Evolutionary conservation across 1,140 invertebrate species (phyloP), one percentile per base, ranked within the genome.

Genomic region (Magallana angulata): DNA sequence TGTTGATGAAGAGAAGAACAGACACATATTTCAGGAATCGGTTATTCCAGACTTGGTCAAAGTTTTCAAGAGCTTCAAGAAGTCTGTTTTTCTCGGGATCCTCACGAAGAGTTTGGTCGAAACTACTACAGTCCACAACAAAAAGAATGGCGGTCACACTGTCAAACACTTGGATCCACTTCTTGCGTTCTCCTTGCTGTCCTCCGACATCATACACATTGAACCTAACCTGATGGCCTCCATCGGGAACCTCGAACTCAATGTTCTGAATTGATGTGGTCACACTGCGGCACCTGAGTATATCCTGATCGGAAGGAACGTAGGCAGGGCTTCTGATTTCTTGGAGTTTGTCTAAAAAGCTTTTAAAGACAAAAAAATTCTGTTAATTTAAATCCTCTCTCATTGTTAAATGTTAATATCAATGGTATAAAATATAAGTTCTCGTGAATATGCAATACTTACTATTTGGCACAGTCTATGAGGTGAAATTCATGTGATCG

Each of bases 381-480:
- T 48, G 36, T 12, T 62, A 62, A 12, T 16, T 14, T 12, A 62
- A 62, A 62, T 62, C 5, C 12, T 12, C 2, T 24, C 8, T 16
- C 24, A 24, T 80, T 9, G 11, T 16, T 62, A 16, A 62, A 62
- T 6, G n/a, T 12, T 16, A 12, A 62, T n/a, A 16, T 62, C 5
- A 6, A 62, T 12, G 60, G n/a, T 12, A n/a, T 62, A n/a, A 62
- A 62, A 62, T 62, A 62, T 62, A 62, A 62, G 14, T 11, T 62
- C 14, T 16, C 12, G 5, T 18, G 30, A 30, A 7, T 62, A 16
- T 7, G 57, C 36, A 14, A 14, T 90, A 97, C 97, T 97, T 96
- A 99, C 98, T 99, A 99, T 97, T 99, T 99, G 95, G 99, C 99
- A 96, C 99, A 99, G 96, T 99, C 99, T 95, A 99, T 99, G 92